A percentile compares a stretch with the other conserved stretches of the same genome.
Conservation (phyloP, 2,797 vertebrate species). For the Choloepus didactylus region DNA sequence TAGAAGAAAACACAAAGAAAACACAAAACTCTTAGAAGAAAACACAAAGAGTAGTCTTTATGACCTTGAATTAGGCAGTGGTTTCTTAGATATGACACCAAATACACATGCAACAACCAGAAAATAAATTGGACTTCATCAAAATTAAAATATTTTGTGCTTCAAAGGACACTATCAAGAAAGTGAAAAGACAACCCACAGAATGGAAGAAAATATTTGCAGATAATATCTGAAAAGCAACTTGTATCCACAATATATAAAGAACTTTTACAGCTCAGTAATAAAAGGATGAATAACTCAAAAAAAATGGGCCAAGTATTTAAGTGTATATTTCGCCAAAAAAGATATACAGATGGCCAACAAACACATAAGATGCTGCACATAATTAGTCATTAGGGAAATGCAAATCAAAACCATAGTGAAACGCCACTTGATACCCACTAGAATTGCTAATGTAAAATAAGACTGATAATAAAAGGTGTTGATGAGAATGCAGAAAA, state of each 20-base stretch:
- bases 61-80: neutral
- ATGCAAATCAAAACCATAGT: neutral
- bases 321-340: neutral
- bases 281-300: neutral
- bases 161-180: constrained; percentile 11
- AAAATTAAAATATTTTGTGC: neutral
- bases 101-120: constrained; percentile 11
- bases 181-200: neutral
- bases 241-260: neutral
- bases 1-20: neutral
- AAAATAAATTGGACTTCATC: constrained; percentile 8
- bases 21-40: neutral
- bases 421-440: neutral
- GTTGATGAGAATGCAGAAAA: neutral
- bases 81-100: constrained; percentile 19
- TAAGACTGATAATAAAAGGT: no score
- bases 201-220: constrained; percentile 16
- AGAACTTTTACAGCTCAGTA: neutral
- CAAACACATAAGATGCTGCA: neutral
- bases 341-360: neutral
- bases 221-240: neutral
- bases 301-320: constrained; percentile 6
- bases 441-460: neutral
- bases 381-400: neutral
- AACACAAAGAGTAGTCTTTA: neutral